Evolutionary conservation across 2,113 vertebrate genomes (phyloP), one percentile per base, ranked within the genome.

Genomic region (Amphiprion ocellaris): DNA sequence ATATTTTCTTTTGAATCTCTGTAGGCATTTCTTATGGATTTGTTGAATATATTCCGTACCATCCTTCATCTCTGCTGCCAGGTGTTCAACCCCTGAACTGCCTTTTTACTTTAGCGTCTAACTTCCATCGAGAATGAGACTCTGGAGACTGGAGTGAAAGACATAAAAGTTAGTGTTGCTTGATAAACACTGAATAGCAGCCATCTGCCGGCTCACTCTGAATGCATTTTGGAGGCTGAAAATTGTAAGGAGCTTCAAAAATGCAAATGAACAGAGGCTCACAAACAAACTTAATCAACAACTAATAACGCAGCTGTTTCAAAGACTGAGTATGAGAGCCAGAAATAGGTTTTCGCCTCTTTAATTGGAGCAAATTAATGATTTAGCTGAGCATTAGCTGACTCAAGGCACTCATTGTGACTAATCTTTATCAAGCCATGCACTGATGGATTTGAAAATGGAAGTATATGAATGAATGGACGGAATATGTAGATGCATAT

Each of bases 291-390:
- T 90, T 88, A 90, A 91, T 93, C 91, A 90, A 87, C 89, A 90
- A 86, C 87, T 89, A 92, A 90, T 90, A 91, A 89, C 70, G 56
- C 91, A 93, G 90, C 87, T 91, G 92, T 92, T 91, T 90, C 69
- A 81, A 75, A 87, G 80, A 82, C 62, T 23, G 80, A 79, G 59
- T 62, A 11, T 67, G 67, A 7, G 10, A 77, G 89, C 81, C 79
- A 85, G 79, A 90, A 93, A 90, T 87, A 87, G 87, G 77, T 79
- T 89, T 90, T 87, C 21, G 78, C 69, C 77, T 79, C 77, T 90
- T 92, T 90, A 90, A 92, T 93, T 91, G 87, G 83, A 90, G 89
- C 83, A 91, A 92, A 91, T 92, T 80, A 91, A 93, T 90, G 86
- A 91, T 91, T 91, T 91, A 90, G 90, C 81, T 67, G 83, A 88